These are phyloP conservation scores for Leuctra nigra DNA, from an alignment of 2,888 invertebrate species.

Conservation along the genomic window DNA sequence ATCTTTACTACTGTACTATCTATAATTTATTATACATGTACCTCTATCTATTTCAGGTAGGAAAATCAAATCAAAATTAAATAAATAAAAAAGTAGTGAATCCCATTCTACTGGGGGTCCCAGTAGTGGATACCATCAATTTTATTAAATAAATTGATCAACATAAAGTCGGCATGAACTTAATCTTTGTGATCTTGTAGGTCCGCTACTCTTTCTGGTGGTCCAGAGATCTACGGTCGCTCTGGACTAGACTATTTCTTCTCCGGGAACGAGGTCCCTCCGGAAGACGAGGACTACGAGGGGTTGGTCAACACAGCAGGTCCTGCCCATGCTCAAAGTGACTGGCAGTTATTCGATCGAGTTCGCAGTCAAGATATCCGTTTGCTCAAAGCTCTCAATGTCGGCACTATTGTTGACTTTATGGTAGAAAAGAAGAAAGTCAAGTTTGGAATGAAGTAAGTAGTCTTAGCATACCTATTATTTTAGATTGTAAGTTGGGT, in stretches of 20 bases:
- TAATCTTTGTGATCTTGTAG: conserved; percentile 48
- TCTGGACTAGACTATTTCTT: conserved; percentile 55
- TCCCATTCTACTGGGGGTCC: too few species aligned
- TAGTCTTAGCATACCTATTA: too few species aligned
- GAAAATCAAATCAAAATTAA: too few species aligned
- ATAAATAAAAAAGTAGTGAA: too few species aligned
- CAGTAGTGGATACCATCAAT: too few species aligned
- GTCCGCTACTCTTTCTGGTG: conserved; percentile 66
- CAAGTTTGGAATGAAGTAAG: conserved; percentile 73
- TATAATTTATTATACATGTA: too few species aligned
- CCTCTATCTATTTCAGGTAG: too few species aligned
- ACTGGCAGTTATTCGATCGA: conserved; percentile 55
- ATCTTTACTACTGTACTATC: too few species aligned
- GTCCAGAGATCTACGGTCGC: conserved; percentile 66
- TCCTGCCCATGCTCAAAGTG: conserved; percentile 33
- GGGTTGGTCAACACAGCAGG: conserved; percentile 34
- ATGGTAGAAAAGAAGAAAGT: conserved; percentile 83
- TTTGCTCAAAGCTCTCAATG: conserved; percentile 59
- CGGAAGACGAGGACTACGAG: conserved; percentile 30
- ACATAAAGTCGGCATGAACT: too few species aligned
- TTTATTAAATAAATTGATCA: too few species aligned
- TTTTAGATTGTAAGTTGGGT: too few species aligned
- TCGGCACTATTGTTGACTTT: conserved; percentile 68
- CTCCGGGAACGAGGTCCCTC: conserved; percentile 35
- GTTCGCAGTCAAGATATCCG: conserved; percentile 62